These are phyloP conservation scores for Malurus leucopterus DNA, from an alignment of 2,797 vertebrate genomes.

Conservation along the genomic window DNA sequence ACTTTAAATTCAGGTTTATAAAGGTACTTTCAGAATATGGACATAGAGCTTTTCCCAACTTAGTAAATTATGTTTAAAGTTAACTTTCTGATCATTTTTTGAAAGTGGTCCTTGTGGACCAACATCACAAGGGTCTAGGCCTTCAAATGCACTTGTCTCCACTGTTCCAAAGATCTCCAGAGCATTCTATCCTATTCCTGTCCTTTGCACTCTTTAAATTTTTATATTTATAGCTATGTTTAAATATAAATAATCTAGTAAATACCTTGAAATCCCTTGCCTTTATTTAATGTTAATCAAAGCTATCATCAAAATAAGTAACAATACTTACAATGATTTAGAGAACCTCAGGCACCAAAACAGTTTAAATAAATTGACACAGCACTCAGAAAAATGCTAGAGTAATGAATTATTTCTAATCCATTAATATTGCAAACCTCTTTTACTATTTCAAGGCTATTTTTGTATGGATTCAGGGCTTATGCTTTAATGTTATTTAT, in stretches of 20 bases:
- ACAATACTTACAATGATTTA: background rate
- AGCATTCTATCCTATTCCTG: background rate
- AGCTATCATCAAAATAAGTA: background rate
- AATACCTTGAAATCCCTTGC: background rate
- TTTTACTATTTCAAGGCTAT: constrained; percentile 16
- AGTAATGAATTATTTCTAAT: constrained; percentile 28
- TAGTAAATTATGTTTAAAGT: background rate
- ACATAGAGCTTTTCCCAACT: background rate
- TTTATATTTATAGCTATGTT: background rate
- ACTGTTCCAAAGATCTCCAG: background rate
- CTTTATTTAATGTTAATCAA: background rate
- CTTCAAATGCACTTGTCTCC: background rate
- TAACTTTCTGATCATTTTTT: background rate
- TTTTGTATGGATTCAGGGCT: background rate
- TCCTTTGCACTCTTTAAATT: background rate
- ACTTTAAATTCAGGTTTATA: background rate
- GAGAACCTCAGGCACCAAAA: background rate
- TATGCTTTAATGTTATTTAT: background rate
- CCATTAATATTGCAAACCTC: constrained; percentile 3
- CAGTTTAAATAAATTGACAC: constrained; percentile 22
- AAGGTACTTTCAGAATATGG: background rate
- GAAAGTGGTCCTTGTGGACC: background rate
- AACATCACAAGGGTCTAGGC: background rate
- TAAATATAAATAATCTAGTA: background rate
- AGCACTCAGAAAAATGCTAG: background rate